phyloP scores from a whole-genome alignment of 2,888 invertebrate genomes.

The Polyploca ridens region DNA sequence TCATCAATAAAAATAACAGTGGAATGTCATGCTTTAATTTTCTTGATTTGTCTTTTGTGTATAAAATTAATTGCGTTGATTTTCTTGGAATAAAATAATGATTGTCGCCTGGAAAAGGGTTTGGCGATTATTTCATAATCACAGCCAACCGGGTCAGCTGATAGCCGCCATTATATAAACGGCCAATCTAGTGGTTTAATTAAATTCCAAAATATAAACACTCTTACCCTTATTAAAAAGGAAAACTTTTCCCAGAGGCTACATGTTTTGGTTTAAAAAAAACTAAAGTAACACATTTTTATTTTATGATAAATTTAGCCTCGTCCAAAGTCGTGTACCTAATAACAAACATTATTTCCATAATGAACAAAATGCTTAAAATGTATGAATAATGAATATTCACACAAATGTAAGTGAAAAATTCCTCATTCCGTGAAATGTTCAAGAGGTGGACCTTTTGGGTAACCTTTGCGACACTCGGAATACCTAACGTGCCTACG shows the following conservation, averaged over 20 bases:
- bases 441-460: slow-evolving; percentile 5
- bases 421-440: slow-evolving; percentile 6
- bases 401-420: slow-evolving; percentile 10
- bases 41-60: background rate
- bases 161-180: slow-evolving; percentile 66
- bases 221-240: background rate
- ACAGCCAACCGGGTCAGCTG: slow-evolving; percentile 42
- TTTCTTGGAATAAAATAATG: slow-evolving; percentile 27
- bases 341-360: too few relatives aligned
- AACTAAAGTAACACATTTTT: too few relatives aligned
- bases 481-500: slow-evolving; percentile 19
- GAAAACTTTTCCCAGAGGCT: too few relatives aligned
- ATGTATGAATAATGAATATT: too few relatives aligned
- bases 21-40: background rate
- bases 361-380: too few relatives aligned
- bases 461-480: slow-evolving; percentile 14
- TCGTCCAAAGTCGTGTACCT: too few relatives aligned
- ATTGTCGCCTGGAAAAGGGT: slow-evolving; percentile 50
- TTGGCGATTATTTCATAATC: slow-evolving; percentile 54
- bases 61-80: slow-evolving; percentile 2
- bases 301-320: too few relatives aligned
- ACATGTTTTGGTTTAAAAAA: too few relatives aligned
- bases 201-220: slow-evolving; percentile 49
- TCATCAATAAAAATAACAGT: too few relatives aligned
- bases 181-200: slow-evolving; percentile 61